Evolutionary conservation across 1,140 invertebrate species (phyloP).

Genomic region (Glossosoma conforme): DNA sequence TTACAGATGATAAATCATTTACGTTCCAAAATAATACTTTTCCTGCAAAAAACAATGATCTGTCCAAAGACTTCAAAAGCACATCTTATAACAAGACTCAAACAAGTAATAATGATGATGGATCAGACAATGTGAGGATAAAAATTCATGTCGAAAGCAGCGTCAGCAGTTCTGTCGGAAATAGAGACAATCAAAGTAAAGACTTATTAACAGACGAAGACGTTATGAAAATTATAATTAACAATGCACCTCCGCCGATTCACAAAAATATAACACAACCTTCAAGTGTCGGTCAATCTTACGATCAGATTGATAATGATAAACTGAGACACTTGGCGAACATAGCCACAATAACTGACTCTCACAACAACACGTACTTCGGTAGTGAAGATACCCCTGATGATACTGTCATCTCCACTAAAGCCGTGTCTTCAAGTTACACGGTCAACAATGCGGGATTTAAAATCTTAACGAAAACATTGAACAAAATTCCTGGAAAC

Average conservation of each 20-base stretch:
- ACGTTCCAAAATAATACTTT: slow-evolving; percentile 4
- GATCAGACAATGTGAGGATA: slow-evolving; percentile 2
- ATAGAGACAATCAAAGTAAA: neutral
- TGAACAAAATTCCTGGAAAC: slow-evolving; percentile 51
- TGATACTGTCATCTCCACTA: slow-evolving; percentile 50
- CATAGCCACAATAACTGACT: slow-evolving; percentile 47
- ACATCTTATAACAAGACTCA: neutral
- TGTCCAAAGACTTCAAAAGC: neutral
- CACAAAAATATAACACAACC: neutral
- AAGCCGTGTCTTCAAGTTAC: slow-evolving; percentile 53
- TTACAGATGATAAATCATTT: slow-evolving; percentile 15
- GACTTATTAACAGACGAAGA: slow-evolving; percentile 16
- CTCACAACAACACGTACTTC: slow-evolving; percentile 46
- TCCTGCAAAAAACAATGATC: neutral
- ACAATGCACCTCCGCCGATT: neutral
- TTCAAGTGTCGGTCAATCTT: neutral
- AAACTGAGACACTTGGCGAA: slow-evolving; percentile 50
- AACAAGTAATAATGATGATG: neutral
- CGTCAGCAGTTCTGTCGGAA: slow-evolving; percentile 7
- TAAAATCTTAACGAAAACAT: slow-evolving; percentile 60
- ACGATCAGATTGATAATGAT: slow-evolving; percentile 39
- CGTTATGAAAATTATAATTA: slow-evolving; percentile 21
- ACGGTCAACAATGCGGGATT: slow-evolving; percentile 60
- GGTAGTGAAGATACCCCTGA: slow-evolving; percentile 35
- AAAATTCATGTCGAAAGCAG: slow-evolving; percentile 18